phyloP scores from a whole-genome alignment of 2,888 invertebrate genomes.

The Lasioglossum zephyrum region DNA sequence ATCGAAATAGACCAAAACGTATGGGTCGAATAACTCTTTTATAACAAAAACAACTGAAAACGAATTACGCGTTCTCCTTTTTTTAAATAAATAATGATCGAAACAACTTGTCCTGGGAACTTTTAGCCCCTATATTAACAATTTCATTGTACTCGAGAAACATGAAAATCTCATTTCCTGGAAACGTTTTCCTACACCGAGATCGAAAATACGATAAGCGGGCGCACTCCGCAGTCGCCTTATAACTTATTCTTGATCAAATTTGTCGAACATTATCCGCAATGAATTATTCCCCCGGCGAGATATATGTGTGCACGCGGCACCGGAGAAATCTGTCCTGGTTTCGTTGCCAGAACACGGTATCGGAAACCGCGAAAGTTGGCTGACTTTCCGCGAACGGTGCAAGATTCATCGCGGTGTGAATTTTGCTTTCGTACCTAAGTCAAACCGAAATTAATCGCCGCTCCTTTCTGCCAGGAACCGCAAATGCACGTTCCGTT shows the following conservation, averaged over 20 bases:
- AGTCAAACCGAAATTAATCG: conserved; percentile 68
- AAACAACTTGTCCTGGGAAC: too few species aligned
- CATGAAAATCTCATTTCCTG: not conserved
- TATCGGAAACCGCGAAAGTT: conserved; percentile 48
- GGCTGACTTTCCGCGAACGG: conserved; percentile 32
- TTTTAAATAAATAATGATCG: too few species aligned
- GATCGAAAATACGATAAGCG: not conserved
- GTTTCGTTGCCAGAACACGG: not conserved
- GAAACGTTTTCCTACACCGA: not conserved
- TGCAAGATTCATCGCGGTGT: conserved; percentile 44
- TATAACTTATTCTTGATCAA: not conserved
- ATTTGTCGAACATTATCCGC: not conserved
- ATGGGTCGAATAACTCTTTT: too few species aligned
- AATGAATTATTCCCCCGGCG: not conserved
- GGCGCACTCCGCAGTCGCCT: not conserved
- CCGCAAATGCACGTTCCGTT: conserved; percentile 51
- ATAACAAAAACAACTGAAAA: too few species aligned
- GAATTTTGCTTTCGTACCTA: conserved; percentile 47
- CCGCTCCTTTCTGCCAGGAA: conserved; percentile 60
- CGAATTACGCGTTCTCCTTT: too few species aligned
- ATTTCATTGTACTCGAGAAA: not conserved
- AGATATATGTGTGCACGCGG: not conserved
- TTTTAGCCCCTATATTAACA: not conserved
- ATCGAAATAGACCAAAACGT: too few species aligned
- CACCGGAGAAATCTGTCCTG: conserved; percentile 3